These are phyloP conservation scores for Aelia acuminata DNA, from an alignment of 2,888 invertebrate genomes.

Conservation along the genomic window DNA sequence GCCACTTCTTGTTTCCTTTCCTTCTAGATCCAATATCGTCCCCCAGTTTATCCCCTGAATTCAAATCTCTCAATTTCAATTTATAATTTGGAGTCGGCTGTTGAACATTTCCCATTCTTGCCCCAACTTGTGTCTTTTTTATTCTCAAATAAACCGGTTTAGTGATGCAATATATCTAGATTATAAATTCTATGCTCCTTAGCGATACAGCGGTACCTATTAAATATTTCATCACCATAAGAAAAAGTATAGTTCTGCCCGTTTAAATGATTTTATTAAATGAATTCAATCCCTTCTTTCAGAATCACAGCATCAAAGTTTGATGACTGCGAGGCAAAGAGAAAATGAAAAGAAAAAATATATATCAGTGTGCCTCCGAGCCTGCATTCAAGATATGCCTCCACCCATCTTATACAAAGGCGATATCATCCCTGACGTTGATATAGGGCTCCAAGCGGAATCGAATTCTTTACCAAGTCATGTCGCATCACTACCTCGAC, in stretches of 20 bases:
- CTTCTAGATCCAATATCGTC: conserved; percentile 25
- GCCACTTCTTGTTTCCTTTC: conserved; percentile 33
- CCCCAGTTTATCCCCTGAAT: conserved; percentile 19
- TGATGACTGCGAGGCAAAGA: neutral
- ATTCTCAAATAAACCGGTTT: too few species aligned
- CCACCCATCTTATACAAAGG: neutral
- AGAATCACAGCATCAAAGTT: neutral
- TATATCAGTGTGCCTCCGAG: neutral
- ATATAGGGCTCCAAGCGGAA: neutral
- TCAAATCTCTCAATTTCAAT: conserved; percentile 23
- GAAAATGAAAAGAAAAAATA: neutral
- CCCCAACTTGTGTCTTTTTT: too few species aligned
- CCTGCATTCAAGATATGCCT: neutral
- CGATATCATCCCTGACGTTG: neutral
- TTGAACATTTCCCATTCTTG: neutral
- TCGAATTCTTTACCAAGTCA: conserved; percentile 22
- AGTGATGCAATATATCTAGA: too few species aligned
- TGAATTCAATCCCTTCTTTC: neutral
- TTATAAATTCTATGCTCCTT: too few species aligned
- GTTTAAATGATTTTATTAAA: too few species aligned
- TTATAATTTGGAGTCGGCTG: conserved; percentile 34
- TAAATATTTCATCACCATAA: too few species aligned
- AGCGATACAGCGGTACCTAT: too few species aligned
- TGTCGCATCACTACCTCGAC: neutral
- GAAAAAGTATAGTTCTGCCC: too few species aligned